A percentile compares a stretch with the other conserved stretches of the same genome.
These are phyloP conservation scores for Patella vulgata DNA, from an alignment of 1,140 invertebrate species.

Conservation along the genomic window DNA sequence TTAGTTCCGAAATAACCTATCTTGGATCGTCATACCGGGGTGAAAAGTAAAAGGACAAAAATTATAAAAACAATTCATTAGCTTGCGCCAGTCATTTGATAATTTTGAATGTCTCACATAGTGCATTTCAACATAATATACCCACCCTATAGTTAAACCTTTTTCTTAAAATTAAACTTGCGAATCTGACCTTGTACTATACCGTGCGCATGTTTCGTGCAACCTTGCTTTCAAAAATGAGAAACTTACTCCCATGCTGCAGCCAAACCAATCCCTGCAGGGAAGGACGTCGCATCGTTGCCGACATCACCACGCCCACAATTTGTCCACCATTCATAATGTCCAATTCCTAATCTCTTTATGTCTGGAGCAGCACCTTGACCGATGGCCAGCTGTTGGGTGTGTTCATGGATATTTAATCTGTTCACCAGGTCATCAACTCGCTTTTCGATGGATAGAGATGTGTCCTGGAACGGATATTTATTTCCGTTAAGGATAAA, in stretches of 20 bases:
- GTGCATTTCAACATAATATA: no score
- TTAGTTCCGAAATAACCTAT: no score
- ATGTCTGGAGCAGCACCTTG: constrained; percentile 4
- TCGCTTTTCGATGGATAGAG: constrained; percentile 41
- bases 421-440: constrained; percentile 50
- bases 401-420: constrained; percentile 51
- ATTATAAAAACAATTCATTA: no score
- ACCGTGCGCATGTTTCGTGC: no score
- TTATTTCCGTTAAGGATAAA: no score
- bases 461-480: constrained; percentile 47
- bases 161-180: no score
- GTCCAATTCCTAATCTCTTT: not conserved
- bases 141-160: no score
- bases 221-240: not conserved
- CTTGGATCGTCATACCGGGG: no score
- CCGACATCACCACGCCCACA: constrained; percentile 6
- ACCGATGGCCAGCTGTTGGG: constrained; percentile 42
- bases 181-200: no score
- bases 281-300: constrained; percentile 1
- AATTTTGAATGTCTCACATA: no score
- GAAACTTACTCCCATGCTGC: constrained; percentile 5
- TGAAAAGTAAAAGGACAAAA: no score
- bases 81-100: no score
- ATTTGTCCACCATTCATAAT: constrained; percentile 13
- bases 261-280: constrained; percentile 1